phyloP scores from a whole-genome alignment of 1,140 invertebrate species.

The Saccostrea glomerata region DNA sequence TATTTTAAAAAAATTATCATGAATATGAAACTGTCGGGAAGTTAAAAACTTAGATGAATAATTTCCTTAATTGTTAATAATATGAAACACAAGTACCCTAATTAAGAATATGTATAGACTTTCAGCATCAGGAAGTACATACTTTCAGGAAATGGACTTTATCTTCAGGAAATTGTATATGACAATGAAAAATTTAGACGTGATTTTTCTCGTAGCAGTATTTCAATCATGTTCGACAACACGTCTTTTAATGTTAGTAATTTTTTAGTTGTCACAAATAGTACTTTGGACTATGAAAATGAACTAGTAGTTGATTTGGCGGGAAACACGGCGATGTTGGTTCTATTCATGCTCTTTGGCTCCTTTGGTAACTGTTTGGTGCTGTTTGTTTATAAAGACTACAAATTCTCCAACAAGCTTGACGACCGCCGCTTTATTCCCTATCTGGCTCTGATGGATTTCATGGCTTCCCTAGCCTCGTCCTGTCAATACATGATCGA shows the following conservation, averaged over 20 bases:
- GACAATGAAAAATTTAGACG: too few species aligned
- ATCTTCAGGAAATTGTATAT: too few species aligned
- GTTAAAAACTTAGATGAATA: too few species aligned
- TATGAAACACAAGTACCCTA: neutral
- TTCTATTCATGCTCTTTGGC: neutral
- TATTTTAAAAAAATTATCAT: too few species aligned
- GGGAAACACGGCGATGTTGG: neutral
- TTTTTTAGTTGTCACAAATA: neutral
- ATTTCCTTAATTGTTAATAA: neutral
- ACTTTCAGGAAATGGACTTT: too few species aligned
- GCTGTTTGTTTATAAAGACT: conserved; percentile 15
- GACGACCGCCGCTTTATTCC: conserved; percentile 12
- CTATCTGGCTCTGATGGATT: conserved; percentile 11
- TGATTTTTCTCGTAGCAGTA: neutral
- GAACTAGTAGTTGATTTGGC: neutral
- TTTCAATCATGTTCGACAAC: neutral
- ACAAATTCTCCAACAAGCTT: conserved; percentile 10
- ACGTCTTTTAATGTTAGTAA: neutral
- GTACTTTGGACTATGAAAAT: neutral
- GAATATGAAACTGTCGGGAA: too few species aligned
- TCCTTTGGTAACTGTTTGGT: conserved; percentile 11
- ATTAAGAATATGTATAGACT: neutral
- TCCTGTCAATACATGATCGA: conserved; percentile 1
- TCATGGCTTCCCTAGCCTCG: neutral
- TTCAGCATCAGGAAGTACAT: too few species aligned